phyloP scores from a whole-genome alignment of 2,888 invertebrate genomes.

The Thera obeliscata region DNA sequence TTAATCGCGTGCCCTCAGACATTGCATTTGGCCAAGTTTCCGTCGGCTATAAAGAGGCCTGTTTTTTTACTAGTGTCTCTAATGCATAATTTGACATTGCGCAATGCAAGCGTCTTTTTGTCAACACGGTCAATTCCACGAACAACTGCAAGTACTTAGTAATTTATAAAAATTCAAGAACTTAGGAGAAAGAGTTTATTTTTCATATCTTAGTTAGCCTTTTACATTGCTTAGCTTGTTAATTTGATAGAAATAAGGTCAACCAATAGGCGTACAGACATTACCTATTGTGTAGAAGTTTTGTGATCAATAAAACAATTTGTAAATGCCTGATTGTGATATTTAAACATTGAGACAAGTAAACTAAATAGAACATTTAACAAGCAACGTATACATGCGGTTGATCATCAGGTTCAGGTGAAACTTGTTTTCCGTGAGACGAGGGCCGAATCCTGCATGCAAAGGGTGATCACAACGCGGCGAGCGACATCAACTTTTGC shows the following conservation, averaged over 20 bases:
- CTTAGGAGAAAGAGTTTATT: conserved; percentile 11
- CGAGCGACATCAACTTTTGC: conserved; percentile 12
- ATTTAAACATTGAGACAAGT: conserved; percentile 16
- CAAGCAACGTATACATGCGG: conserved; percentile 29
- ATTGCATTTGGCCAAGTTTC: conserved; percentile 62
- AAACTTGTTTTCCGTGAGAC: conserved; percentile 64
- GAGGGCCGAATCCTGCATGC: conserved; percentile 52
- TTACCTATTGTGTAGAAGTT: conserved; percentile 19
- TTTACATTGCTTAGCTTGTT: conserved; percentile 7
- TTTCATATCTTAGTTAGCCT: conserved; percentile 6
- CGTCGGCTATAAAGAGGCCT: conserved; percentile 47
- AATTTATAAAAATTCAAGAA: background rate
- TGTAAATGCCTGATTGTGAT: conserved; percentile 17
- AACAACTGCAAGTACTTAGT: background rate
- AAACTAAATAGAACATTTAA: conserved; percentile 8
- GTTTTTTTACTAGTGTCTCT: conserved; percentile 50
- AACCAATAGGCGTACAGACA: conserved; percentile 15
- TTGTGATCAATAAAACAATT: conserved; percentile 14
- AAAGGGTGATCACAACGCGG: conserved; percentile 40
- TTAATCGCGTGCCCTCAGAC: conserved; percentile 66
- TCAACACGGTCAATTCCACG: conserved; percentile 36
- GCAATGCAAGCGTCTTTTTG: conserved; percentile 41
- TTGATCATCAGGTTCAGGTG: conserved; percentile 47
- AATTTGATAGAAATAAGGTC: conserved; percentile 28
- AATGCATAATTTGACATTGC: conserved; percentile 45